These are phyloP conservation scores for Pangasius krempfi DNA, from an alignment of 2,797 vertebrate genomes.

Conservation along the genomic window DNA sequence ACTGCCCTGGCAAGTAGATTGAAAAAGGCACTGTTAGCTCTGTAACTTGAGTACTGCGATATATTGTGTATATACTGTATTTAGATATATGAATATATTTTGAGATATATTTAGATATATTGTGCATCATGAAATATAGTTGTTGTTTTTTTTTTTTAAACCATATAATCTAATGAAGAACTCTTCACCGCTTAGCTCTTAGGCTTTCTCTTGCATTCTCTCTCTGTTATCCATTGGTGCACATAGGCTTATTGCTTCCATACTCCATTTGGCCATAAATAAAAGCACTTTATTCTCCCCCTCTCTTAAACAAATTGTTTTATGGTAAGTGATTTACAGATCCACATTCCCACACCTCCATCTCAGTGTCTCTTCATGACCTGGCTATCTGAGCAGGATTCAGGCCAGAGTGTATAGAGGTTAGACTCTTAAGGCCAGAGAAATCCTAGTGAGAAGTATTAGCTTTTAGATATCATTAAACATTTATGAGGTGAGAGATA, in stretches of 20 bases:
- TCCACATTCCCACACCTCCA: background rate
- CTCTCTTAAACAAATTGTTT: conserved; percentile 30
- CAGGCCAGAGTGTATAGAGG: conserved; percentile 67
- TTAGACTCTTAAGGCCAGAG: conserved; percentile 62
- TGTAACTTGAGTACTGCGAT: background rate
- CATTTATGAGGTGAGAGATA: conserved; percentile 72
- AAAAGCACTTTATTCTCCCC: background rate
- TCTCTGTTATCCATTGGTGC: background rate
- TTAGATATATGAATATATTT: background rate
- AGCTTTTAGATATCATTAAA: conserved; percentile 79
- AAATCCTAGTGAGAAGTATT: conserved; percentile 58
- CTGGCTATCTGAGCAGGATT: conserved; percentile 67
- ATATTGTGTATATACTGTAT: background rate
- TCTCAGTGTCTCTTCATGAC: conserved; percentile 30
- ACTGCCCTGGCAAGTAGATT: background rate
- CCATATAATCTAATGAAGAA: background rate
- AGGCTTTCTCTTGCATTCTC: background rate
- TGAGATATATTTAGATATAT: background rate
- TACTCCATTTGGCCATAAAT: conserved; percentile 8
- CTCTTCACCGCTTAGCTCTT: background rate
- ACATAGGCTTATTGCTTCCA: background rate
- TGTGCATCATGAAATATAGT: background rate
- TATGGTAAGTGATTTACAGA: conserved; percentile 17
- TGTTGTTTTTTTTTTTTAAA: background rate
- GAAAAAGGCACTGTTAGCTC: background rate